These are phyloP conservation scores for Trematomus loennbergii DNA, from an alignment of 2,113 vertebrate genomes.

Conservation along the genomic window DNA sequence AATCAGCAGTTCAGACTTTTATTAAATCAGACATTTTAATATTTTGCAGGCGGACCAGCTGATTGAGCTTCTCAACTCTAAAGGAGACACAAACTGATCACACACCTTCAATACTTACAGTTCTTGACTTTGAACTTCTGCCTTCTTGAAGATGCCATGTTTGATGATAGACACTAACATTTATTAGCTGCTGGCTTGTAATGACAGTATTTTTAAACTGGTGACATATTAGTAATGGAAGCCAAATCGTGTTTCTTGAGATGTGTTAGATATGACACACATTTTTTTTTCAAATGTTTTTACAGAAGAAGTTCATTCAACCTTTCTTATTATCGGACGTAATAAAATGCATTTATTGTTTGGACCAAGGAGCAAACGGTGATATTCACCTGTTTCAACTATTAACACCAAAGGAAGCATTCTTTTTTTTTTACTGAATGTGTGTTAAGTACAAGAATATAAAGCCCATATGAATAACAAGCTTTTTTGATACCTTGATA, in stretches of 20 bases:
- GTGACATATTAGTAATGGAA: not conserved
- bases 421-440: not conserved
- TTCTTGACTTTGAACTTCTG: not conserved
- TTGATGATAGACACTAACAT: conserved; percentile 3
- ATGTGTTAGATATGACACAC: not conserved
- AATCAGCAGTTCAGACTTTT: no score
- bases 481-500: not conserved
- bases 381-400: not conserved
- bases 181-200: not conserved
- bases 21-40: not conserved
- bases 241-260: not conserved
- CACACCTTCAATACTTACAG: not conserved
- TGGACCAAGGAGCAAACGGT: conserved; percentile 17
- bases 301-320: not conserved
- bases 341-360: not conserved
- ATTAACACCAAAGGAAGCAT: not conserved
- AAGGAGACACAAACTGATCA: conserved; percentile 72
- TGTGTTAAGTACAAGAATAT: not conserved
- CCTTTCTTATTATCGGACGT: not conserved
- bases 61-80: conserved; percentile 78
- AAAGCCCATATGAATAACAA: not conserved
- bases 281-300: not conserved
- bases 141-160: conserved; percentile 3
- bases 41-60: conserved; percentile 82
- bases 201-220: conserved; percentile 20